Base-by-base conservation (phyloP, 2,888 invertebrate genomes). In the Torymus auratus region DNA sequence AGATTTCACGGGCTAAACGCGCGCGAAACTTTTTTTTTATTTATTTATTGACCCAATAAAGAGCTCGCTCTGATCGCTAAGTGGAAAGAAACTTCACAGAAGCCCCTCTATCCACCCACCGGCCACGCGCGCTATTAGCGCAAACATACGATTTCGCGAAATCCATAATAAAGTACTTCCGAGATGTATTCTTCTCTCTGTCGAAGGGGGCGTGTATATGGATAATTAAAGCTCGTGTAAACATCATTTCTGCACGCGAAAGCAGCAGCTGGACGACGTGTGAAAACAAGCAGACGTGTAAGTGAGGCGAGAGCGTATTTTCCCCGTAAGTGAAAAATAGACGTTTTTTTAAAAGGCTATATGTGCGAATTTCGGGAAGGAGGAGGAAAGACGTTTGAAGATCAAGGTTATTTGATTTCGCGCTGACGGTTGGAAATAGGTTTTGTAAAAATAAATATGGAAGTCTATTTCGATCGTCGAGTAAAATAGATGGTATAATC, bases 141-240 rank as follows among this genome's bases (percentile, higher is more conserved):
- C 50, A 56, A 67, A 71, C 28, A 15, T 52, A 5, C 13, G 52
- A 17, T 65, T 78, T 56, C 41, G 50, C 50, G n/a, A 61, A 73
- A 68, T 55, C 23, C 20, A 28, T 78, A 65, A 71, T 72, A 52
- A 60, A 71, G 55, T 13, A 41, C 41, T 78, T 78, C 78, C 72
- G 11, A 62, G 78, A 73, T 20, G 61, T 78, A 71, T 60, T 71
- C 71, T 28, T 64, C 41, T 2, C 7, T 41, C 7, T n/a, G n/a
- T 7, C 41, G 41, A 41, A 28, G 20, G 41, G 41, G 55, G 20
- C 53, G 55, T n/a, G 11, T 20, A 41, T 41, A 41, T 41, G 50
- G 17, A 13, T 28, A 55, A 78, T 78, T 61, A 60, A 78, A 78
- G 72, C 68, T 56, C 78, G 28, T 50, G 73, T 61, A 78, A 78